These are phyloP conservation scores for Linyphia triangularis DNA, from an alignment of 2,888 invertebrate species.

Conservation along the genomic window DNA sequence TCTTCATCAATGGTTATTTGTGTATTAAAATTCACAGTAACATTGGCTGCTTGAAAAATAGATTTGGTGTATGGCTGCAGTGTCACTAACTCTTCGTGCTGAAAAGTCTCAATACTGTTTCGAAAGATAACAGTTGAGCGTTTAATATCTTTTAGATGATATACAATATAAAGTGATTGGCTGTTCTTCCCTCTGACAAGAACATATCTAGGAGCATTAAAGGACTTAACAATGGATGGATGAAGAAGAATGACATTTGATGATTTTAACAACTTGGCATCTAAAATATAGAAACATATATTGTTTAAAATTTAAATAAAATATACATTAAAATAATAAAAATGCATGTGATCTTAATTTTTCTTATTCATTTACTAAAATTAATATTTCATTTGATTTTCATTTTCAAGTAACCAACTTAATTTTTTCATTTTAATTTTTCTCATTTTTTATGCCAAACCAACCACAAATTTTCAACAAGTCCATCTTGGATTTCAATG, in stretches of 20 bases:
- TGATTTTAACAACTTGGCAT: neutral
- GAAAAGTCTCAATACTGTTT: neutral
- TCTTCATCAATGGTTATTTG: neutral
- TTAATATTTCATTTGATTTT: too few relatives aligned
- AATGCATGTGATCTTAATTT: too few relatives aligned
- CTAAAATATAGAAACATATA: conserved; percentile 3
- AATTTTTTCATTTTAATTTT: too few relatives aligned
- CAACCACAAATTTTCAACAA: too few relatives aligned
- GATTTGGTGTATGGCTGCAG: conserved; percentile 23
- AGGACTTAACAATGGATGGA: neutral
- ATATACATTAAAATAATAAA: neutral
- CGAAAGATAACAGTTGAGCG: conserved; percentile 5
- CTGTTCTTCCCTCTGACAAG: neutral
- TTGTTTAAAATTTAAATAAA: neutral
- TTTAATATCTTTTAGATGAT: neutral
- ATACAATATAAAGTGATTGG: neutral
- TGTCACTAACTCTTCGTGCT: conserved; percentile 9
- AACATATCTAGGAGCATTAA: neutral
- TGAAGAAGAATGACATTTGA: conserved; percentile 7
- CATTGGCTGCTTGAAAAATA: neutral
- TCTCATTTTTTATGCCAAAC: too few relatives aligned
- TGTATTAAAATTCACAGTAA: conserved; percentile 12
- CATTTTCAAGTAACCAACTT: too few relatives aligned
- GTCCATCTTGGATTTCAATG: too few relatives aligned
- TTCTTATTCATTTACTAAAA: too few relatives aligned